phyloP scores from a whole-genome alignment of 2,113 vertebrate genomes.

The Athene cunicularia region DNA sequence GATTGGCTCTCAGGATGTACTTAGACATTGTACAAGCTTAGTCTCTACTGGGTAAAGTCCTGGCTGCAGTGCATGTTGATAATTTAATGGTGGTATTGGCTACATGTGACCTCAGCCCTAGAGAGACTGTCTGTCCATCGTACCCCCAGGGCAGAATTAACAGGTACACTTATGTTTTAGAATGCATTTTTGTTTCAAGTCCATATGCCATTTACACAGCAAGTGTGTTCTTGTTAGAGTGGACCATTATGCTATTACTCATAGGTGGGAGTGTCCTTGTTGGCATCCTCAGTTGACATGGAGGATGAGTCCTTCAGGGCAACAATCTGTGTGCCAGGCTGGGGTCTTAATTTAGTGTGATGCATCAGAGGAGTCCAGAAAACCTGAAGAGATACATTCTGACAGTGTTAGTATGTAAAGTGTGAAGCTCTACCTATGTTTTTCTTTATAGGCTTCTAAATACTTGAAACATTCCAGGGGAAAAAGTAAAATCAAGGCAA shows the following conservation, averaged over 20 bases:
- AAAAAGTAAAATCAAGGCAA: background rate
- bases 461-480: background rate
- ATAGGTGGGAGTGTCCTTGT: background rate
- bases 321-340: background rate
- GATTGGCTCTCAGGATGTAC: background rate
- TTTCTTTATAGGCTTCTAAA: background rate
- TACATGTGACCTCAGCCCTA: background rate
- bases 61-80: background rate
- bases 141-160: background rate
- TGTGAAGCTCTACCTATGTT: background rate
- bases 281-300: background rate
- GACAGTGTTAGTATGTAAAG: background rate
- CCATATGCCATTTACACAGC: background rate
- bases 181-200: background rate
- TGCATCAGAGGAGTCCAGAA: background rate
- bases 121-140: fast-evolving
- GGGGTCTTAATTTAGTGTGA: background rate
- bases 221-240: background rate
- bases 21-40: background rate
- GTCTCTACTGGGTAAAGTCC: background rate
- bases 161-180: fast-evolving
- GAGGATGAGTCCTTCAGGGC: background rate
- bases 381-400: background rate
- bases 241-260: fast-evolving
- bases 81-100: background rate